These are phyloP conservation scores for Salticus scenicus DNA, from an alignment of 2,888 invertebrate species.

Conservation along the genomic window DNA sequence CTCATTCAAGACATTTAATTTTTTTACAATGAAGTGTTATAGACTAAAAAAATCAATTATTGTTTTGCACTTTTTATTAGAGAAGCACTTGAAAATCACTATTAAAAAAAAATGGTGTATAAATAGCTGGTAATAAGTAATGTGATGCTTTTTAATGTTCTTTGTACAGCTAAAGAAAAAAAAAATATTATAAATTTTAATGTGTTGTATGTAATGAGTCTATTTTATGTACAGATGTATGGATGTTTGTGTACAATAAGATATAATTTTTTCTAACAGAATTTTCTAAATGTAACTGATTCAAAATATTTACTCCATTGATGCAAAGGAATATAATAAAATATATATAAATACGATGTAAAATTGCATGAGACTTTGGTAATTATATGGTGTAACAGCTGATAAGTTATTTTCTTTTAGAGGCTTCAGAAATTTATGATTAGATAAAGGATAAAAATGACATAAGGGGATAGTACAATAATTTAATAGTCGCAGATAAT, in stretches of 20 bases:
- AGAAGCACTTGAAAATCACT: not conserved
- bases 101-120: not conserved
- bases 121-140: not conserved
- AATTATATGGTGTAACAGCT: too few species aligned
- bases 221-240: slow-evolving; percentile 8
- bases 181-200: not conserved
- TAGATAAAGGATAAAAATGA: too few species aligned
- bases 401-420: too few species aligned
- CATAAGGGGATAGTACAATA: too few species aligned
- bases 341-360: too few species aligned
- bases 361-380: too few species aligned
- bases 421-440: too few species aligned
- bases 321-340: not conserved
- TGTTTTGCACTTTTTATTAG: not conserved
- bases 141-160: not conserved
- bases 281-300: slow-evolving; percentile 4
- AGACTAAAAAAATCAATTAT: too few species aligned
- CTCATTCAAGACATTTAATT: too few species aligned
- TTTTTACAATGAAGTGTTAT: too few species aligned
- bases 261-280: slow-evolving; percentile 10
- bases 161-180: not conserved
- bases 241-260: not conserved
- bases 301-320: not conserved
- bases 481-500: too few species aligned
- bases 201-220: slow-evolving; percentile 1